Conservation (phyloP, 2,113 vertebrate genomes). For the Tiliqua scincoides region DNA sequence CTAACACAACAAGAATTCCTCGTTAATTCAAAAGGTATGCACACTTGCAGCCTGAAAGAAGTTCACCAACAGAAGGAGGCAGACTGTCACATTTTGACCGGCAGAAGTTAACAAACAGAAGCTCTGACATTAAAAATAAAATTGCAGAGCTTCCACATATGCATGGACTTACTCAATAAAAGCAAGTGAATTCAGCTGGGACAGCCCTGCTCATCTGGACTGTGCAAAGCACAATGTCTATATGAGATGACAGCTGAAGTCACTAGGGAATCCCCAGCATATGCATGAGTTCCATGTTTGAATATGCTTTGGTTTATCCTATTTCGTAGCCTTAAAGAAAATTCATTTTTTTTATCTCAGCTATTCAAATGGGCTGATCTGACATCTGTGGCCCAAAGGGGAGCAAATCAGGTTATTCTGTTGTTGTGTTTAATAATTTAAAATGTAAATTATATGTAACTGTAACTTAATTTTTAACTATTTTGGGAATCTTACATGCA, state of each 20-base stretch:
- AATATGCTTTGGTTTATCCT: background rate
- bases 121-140: background rate
- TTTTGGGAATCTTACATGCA: background rate
- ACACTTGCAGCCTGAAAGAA: background rate
- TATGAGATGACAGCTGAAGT: background rate
- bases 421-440: background rate
- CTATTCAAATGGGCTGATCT: too few relatives aligned
- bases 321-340: background rate
- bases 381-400: too few relatives aligned
- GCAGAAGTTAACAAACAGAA: background rate
- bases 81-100: background rate
- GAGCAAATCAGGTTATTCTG: too few relatives aligned
- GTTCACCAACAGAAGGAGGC: background rate
- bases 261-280: background rate
- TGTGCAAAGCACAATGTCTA: background rate
- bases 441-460: background rate
- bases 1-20: background rate
- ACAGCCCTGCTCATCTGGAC: too few relatives aligned
- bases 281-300: background rate
- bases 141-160: background rate
- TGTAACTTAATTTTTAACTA: background rate
- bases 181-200: too few relatives aligned
- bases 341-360: background rate
- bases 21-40: background rate
- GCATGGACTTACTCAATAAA: too few relatives aligned